phyloP scores from a whole-genome alignment of 2,797 vertebrate species.

The Jordanella pulchra region DNA sequence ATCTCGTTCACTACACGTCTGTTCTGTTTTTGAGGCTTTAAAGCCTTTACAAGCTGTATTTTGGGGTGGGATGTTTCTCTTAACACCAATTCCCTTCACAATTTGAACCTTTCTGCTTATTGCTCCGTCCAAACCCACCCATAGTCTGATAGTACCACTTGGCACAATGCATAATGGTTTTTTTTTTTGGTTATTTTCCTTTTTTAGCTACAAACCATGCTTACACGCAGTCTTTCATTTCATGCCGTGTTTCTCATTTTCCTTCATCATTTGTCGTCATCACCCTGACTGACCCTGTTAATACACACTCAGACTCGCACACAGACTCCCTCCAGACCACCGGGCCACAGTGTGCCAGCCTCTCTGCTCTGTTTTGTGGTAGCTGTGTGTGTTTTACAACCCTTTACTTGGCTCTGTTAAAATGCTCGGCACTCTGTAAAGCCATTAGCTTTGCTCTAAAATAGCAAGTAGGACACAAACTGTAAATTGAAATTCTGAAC shows the following conservation, averaged over 20 bases:
- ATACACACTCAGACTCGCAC: conserved; percentile 38
- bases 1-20: conserved; percentile 17
- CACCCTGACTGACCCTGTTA: conserved; percentile 67
- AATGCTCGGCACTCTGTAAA: conserved; percentile 74
- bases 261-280: conserved; percentile 71
- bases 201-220: conserved; percentile 50
- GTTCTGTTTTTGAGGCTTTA: conserved; percentile 25
- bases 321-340: conserved; percentile 57
- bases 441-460: conserved; percentile 71
- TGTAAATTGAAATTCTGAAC: background rate
- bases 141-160: conserved; percentile 49
- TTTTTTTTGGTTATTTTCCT: background rate
- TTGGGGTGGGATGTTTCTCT: conserved; percentile 40
- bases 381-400: conserved; percentile 72
- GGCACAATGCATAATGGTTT: conserved; percentile 45
- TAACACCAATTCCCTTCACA: conserved; percentile 43
- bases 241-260: conserved; percentile 53
- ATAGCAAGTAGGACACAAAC: conserved; percentile 70
- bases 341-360: conserved; percentile 61
- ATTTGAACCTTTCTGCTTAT: conserved; percentile 37
- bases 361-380: conserved; percentile 66
- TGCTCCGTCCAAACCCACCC: conserved; percentile 52
- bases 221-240: conserved; percentile 67
- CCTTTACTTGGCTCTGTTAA: conserved; percentile 70
- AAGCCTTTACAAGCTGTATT: conserved; percentile 15